Conservation (phyloP, 2,888 invertebrate genomes). For the Lysandra bellargus region DNA sequence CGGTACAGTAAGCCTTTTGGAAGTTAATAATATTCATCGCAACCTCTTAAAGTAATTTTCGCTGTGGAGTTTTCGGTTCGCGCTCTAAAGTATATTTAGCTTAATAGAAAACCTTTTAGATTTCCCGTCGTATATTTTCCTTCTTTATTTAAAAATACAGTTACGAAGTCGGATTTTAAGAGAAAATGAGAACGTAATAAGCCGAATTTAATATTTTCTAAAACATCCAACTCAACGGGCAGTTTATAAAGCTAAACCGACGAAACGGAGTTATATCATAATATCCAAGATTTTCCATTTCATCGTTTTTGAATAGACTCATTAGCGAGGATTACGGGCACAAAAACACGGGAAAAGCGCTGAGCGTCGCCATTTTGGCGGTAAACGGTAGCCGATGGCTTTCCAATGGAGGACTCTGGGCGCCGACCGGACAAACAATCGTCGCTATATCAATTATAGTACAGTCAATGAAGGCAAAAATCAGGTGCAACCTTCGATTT, state of each 20-base stretch:
- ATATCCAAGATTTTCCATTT: not conserved
- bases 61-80: not conserved
- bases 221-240: not conserved
- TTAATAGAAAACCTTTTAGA: constrained; percentile 3
- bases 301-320: not conserved
- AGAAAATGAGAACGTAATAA: not conserved
- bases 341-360: constrained; percentile 12
- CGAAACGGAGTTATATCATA: not conserved
- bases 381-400: not conserved
- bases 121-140: not conserved
- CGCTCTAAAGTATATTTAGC: constrained; percentile 5
- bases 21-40: not conserved
- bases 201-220: not conserved
- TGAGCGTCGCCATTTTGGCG: not conserved
- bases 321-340: not conserved
- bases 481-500: too few species aligned
- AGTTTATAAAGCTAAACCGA: not conserved
- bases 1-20: not conserved
- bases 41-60: constrained; percentile 13
- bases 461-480: too few species aligned
- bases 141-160: constrained; percentile 6
- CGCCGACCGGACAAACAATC: not conserved
- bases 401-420: constrained; percentile 26
- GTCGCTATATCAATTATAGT: not conserved
- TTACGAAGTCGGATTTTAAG: not conserved